Evolutionary conservation across 1,140 invertebrate species (phyloP), one percentile per base, ranked within the genome.

Genomic region (Eubasilissa regina): DNA sequence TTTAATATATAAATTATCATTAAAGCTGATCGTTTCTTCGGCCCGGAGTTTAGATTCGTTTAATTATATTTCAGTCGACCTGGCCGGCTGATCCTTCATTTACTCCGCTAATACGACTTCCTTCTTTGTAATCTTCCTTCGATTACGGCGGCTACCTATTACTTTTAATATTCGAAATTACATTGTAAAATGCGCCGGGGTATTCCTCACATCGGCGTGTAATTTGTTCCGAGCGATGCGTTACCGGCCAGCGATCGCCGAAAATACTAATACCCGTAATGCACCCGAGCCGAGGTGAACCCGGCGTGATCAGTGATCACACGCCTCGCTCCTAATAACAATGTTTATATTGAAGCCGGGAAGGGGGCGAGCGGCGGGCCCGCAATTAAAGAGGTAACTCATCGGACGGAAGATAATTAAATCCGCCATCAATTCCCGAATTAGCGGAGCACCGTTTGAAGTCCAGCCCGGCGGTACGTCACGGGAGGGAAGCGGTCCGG

Each of bases 101-200:
- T 68, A 68, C 45, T 68, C 19, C 45, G 17, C 45, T 70, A 70
- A 70, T 48, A 70, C 47, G 44, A 48, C 66, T 70, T 45, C 43
- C 45, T 45, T 10, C 45, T 48, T 70, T 48, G 66, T 70, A 70
- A 70, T 70, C 45, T 45, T 44, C n/a, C 4, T 45, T 70, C 66
- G 66, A 70, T 70, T 47, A 70, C 66, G 43, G 47, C 43, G 45
- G 66, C 43, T 70, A 47, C 66, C 15, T 70, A 70, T 70, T 70
- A 70, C 15, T 4, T 70, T 70, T 70, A 70, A 70, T 70, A 70
- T 70, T 12, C 66, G 43, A 47, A 70, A 70, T 70, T 70, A 70
- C 45, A 70, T 70, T 48, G 66, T 70, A 70, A 48, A 48, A 15
- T 47, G 45, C 17, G 15, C 64, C 12, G 64, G 45, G 13, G 15